Evolutionary conservation across 1,140 invertebrate species (phyloP), one percentile per base, ranked within the genome.

Genomic region (Triops cancriformis): DNA sequence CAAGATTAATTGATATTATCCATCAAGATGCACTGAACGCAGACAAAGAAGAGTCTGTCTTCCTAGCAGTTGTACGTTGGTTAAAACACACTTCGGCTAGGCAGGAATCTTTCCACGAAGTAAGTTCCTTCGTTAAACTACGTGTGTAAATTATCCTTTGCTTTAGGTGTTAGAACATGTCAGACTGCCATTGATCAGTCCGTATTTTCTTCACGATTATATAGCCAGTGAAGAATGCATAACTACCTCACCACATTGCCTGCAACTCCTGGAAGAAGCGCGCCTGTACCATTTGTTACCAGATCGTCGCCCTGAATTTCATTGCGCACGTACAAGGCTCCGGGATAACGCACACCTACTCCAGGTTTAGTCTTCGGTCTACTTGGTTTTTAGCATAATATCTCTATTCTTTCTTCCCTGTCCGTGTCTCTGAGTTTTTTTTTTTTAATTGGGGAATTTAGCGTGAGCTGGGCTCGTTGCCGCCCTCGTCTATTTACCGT

Each of bases 171-270:
- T 89, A 80, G 85, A 86, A 77, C 86, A 86, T 82, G 87, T 89
- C 10, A 81, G 88, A 31, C 83, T 89, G 80, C 87, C 87, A 23
- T 84, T 88, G 73, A 82, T 89, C 64, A 88, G 85, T 79, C 88
- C 88, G 0, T 89, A 89, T 81, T 89, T 88, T 82, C 84, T 89
- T 72, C 85, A 88, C 82, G 88, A 89, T 82, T 84, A 84, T 80
- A 87, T 89, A 23, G 86, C 86, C 79, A 83, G 81, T 26, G 81
- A 85, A 78, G 77, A 82, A 42, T 82, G 85, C 23, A 82, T 89
- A 26, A 79, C 80, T 26, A 78, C 83, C 10, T 85, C 82, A 74
- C 80, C 84, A 7, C 83, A 85, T 74, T 88, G 87, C 80, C 83
- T 82, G 28, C 79, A 82, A 41, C 81, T 88, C 73, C 81, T 88